Base-by-base conservation (phyloP, 1,140 invertebrate species). In the Pseudomyrmex flavicornis region DNA sequence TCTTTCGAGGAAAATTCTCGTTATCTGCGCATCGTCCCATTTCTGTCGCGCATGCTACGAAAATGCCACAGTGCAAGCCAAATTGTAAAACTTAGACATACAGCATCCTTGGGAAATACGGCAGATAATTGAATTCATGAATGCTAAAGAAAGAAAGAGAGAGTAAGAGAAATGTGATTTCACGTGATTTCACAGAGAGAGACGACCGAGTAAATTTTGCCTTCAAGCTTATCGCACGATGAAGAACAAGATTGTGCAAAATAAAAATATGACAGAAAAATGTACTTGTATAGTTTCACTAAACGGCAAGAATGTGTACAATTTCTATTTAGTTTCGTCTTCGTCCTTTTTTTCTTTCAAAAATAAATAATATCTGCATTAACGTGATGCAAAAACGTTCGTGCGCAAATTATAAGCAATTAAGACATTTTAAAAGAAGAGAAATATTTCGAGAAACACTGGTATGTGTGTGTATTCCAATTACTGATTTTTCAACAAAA, bases 71-170 rank as follows among this genome's bases (percentile, higher is more conserved):
- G 12, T 20, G 44, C 72, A 80, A 80, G 35, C 66, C 76, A 80
- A 80, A 80, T 80, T 80, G 35, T 80, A 72, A 80, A 79, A 72
- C 26, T 59, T 72, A 80, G 52, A 80, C 54, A 80, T 80, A 80
- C 44, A 56, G 66, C 44, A 80, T 80, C 54, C 76, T 65, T 66
- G 52, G 69, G 72, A 73, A 82, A 72, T 66, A 79, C 56, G 10
- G 2, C 35, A 26, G 62, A 66, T 82, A 86, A 86, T 85, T 85
- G 84, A 80, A 86, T 86, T 85, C 76, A 69, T 73, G 62, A 85
- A 86, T 82, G 63, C n/a, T 61, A 20, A 59, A 80, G 76, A 69
- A 70, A 59, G 50, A 75, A 13, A 63, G 22, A n/a, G n/a, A 65
- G 8, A 77, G 20, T 13, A 17, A 13, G 35, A 79, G 44, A 72